Base-by-base conservation (phyloP, 2,888 invertebrate species). In the Plebejus argus region DNA sequence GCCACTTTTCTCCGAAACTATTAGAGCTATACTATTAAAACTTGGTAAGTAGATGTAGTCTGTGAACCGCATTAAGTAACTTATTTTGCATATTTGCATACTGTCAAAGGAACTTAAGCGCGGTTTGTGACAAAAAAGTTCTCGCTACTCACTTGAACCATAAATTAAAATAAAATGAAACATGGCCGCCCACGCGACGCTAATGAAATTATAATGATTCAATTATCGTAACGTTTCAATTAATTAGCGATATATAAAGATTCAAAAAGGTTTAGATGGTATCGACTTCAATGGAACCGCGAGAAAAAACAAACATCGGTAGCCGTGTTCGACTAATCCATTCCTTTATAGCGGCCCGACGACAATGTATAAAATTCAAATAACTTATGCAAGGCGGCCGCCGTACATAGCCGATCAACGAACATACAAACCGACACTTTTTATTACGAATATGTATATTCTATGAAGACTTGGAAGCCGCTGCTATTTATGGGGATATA, bases 311-410 rank as follows among this genome's bases (percentile, higher is more conserved):
- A 53, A 15, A 49, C 74, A 15, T 23, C 49, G 23, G 49, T 23
- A 53, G 53, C 49, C 74, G 23, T 23, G 12, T 49, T 53, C 53
- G 28, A 66, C 53, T 49, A 49, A 53, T 74, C 49, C 49, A 72
- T 72, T 72, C 72, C 12, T 45, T 71, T 53, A 28, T 0, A 1
- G 3, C 12, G 3, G 12, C 18, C 45, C 74, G 74, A 74, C 8
- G 72, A 53, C 28, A 49, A 28, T 74, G 74, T 53, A 74, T 74
- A 74, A 74, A 74, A 74, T 74, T 74, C 28, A 74, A 74, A 74
- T 49, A 74, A 74, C 49, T 74, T 53, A 74, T 18, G 23, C 23
- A 10, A 72, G 45, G 23, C 8, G 53, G 49, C 74, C 72, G 49
- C 72, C 74, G 23, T 74, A 74, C 45, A 74, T 53, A 45, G 23